These are phyloP conservation scores for Bibio marci DNA, from an alignment of 2,888 invertebrate species.

Conservation along the genomic window DNA sequence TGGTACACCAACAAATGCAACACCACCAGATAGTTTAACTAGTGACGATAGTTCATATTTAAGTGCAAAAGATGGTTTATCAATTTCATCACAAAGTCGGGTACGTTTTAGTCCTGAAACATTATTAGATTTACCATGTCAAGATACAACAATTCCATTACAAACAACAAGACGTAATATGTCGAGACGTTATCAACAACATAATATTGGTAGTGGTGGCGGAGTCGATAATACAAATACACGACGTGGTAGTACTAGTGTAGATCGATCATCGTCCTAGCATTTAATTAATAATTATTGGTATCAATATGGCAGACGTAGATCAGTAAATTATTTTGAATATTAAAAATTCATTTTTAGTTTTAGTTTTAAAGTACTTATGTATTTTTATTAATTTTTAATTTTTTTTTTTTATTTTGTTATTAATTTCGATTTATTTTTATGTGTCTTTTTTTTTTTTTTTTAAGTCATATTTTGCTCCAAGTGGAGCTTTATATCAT, in stretches of 20 bases:
- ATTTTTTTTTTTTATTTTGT: no score
- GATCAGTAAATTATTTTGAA: constrained; percentile 23
- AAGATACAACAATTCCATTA: constrained; percentile 35
- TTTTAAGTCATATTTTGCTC: no score
- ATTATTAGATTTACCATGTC: constrained; percentile 40
- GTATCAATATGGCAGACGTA: constrained; percentile 27
- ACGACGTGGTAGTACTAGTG: no score
- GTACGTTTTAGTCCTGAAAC: constrained; percentile 66
- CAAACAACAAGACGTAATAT: constrained; percentile 20
- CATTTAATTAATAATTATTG: constrained; percentile 19
- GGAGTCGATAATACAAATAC: no score
- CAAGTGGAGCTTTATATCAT: no score
- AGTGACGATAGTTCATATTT: constrained; percentile 81
- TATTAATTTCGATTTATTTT: no score
- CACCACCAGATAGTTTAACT: constrained; percentile 69
- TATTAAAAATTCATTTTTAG: no score
- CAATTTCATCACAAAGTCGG: constrained; percentile 49
- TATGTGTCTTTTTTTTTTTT: no score
- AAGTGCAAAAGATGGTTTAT: constrained; percentile 60
- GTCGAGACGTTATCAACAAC: constrained; percentile 15
- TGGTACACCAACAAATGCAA: constrained; percentile 65
- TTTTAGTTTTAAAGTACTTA: no score
- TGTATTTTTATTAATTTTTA: no score
- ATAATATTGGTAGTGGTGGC: constrained; percentile 10
- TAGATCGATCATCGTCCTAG: constrained; percentile 21